Percentiles rank a stretch among this genome's conserved stretches.
These are phyloP conservation scores for Myopa testacea DNA, from an alignment of 2,888 invertebrate genomes.

Conservation along the genomic window DNA sequence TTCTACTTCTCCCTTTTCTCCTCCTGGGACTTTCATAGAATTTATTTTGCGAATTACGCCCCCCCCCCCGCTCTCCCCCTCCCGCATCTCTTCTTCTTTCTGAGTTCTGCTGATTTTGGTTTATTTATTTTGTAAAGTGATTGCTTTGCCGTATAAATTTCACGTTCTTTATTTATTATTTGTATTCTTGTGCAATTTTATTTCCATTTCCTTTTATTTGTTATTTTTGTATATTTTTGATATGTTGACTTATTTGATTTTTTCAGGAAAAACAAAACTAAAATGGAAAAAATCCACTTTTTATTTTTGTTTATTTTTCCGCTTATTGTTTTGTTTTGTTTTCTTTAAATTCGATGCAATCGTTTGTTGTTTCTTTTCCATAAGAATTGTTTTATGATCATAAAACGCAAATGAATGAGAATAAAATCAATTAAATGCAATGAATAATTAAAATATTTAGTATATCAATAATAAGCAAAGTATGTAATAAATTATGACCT, in stretches of 20 bases:
- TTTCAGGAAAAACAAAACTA: not conserved
- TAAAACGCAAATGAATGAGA: too few relatives aligned
- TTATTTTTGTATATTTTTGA: not conserved
- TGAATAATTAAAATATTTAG: too few relatives aligned
- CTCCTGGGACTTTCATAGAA: not conserved
- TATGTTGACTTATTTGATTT: not conserved
- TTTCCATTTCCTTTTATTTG: not conserved
- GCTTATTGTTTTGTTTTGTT: not conserved
- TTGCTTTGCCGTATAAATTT: not conserved
- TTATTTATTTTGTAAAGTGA: slow-evolving; percentile 7
- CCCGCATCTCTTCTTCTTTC: not conserved
- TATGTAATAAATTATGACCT: too few relatives aligned
- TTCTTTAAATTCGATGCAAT: not conserved
- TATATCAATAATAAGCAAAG: too few relatives aligned
- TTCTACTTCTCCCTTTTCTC: too few relatives aligned
- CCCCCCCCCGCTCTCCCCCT: too few relatives aligned
- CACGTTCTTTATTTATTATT: not conserved
- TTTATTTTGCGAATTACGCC: not conserved
- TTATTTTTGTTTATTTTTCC: not conserved
- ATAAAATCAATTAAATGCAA: too few relatives aligned
- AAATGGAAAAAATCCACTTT: not conserved
- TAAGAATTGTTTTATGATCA: not conserved
- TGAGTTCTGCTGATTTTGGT: not conserved
- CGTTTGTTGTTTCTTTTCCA: not conserved
- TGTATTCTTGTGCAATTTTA: not conserved